Evolutionary conservation across 2,888 invertebrate species (phyloP), one percentile per base, ranked within the genome.

Genomic region (Megastigmus dorsalis): DNA sequence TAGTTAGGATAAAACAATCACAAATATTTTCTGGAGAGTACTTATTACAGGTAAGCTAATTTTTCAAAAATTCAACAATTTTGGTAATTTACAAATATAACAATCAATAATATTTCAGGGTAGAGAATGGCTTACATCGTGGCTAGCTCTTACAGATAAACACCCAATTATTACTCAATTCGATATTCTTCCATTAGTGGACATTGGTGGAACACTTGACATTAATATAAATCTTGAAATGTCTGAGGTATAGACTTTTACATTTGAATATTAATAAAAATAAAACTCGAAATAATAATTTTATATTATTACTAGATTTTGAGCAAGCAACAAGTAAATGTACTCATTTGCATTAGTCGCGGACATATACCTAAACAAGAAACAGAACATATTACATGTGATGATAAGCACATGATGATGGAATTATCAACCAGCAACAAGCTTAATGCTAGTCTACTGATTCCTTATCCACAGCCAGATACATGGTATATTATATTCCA

Each of bases 401-500:
- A 81, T n/a, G 79, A 84, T 68, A 48, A 79, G 33, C 68, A 71
- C 28, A 82, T 84, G 81, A 78, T 72, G 26, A 80, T 85, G 72
- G 81, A 80, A 67, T 78, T 87, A n/a, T 83, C 85, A 4, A 83
- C 84, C 0, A 71, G 57, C 52, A 81, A 79, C 48, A 68, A 38
- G 67, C 79, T 74, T 15, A 78, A 82, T 62, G 80, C 81, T 55
- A 84, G 77, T 65, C 79, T 88, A 38, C 79, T 87, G 65, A 86
- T 90, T 77, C 89, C 89, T 36, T 90, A 88, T 84, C 90, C 90
- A 1, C 86, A 88, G 77, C 88, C 89, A 36, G 89, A 88, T 73
- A 83, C 81, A 4, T 90, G 89, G 89, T 88, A 87, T 75, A 84
- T 89, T 50, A 84, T 86, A 26, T 83, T 89, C 62, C 85, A 88